Base-by-base conservation (phyloP, 2,888 invertebrate species). In the Disparrhopalites patrizii region DNA sequence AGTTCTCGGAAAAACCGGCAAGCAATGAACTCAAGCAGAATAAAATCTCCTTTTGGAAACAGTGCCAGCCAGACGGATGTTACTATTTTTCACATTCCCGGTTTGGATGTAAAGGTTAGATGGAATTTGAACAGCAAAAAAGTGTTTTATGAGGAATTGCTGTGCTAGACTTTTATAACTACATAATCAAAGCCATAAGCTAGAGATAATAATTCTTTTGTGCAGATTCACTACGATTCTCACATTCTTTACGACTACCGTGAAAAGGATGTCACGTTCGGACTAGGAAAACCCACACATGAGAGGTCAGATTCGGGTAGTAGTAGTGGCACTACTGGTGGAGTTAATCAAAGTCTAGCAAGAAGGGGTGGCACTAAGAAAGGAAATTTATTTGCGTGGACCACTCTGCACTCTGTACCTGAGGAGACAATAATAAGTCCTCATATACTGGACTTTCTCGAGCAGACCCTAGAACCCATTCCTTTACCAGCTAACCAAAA, bases 391-490 rank as follows among this genome's bases (percentile, higher is more conserved):
- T 91, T 94, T 82, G 89, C 93, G 1, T 97, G 96, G 92, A 89
- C 96, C 84, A 96, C 95, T 1, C 81, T 99, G 71, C 95, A 98
- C 81, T 93, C 94, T 77, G 93, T 98, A 76, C 97, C 98, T 0
- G 95, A 93, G 78, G 97, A 98, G 81, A 98, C 98, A 28, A 89
- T 97, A 74, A 93, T 99, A 77, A 95, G 93, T 74, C 98, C 99
- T 0, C 94, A 95, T 77, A 91, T 99, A 75, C 83, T 99, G 62
- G 95, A 97, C 80, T 99, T 98, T 80, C 80, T 99, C 72, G 98
- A 99, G 78, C 97, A 97, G 81, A 95, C 96, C 0, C 80, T 98
- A 38, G 97, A 98, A 77, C 96, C 97, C 0, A 91, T 98, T 77
- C 95, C 96, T 0, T 84, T 80, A 38, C 76, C 77, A 33, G 68